These are phyloP conservation scores for Drosophila pandora DNA, from an alignment of 1,140 invertebrate species.

Conservation along the genomic window DNA sequence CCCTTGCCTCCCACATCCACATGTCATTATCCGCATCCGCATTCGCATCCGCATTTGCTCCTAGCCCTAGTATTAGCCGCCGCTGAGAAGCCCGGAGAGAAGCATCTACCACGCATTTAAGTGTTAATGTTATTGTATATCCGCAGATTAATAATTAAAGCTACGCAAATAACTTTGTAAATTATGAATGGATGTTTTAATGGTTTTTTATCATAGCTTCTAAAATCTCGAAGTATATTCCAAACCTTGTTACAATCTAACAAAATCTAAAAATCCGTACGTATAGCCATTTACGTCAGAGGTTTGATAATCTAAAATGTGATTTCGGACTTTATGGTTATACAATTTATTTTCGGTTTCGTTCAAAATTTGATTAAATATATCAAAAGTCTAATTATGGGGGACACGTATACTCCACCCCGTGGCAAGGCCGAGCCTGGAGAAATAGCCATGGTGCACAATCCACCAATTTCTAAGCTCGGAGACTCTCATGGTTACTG, in stretches of 20 bases:
- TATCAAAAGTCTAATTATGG: conserved; percentile 12
- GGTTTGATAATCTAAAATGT: neutral
- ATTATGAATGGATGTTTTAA: neutral
- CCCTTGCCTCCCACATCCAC: conserved; percentile 49
- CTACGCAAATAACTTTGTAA: conserved; percentile 14
- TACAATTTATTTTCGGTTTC: conserved; percentile 5
- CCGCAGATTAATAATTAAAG: conserved; percentile 58
- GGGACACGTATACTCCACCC: neutral
- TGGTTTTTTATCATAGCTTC: neutral
- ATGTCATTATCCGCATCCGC: conserved; percentile 41
- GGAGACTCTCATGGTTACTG: conserved; percentile 33
- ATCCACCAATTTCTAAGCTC: conserved; percentile 31
- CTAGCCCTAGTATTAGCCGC: conserved; percentile 39
- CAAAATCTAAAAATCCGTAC: neutral
- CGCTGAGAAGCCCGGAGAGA: conserved; percentile 25
- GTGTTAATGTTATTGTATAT: conserved; percentile 76
- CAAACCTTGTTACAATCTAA: too few relatives aligned
- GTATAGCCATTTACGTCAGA: conserved; percentile 2
- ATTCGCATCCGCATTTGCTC: conserved; percentile 18
- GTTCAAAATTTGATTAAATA: conserved; percentile 15
- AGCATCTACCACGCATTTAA: conserved; percentile 72
- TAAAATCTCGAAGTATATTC: too few relatives aligned
- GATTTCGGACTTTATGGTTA: conserved; percentile 14
- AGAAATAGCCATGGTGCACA: neutral
- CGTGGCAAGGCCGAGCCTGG: neutral